A percentile compares a stretch with the other conserved stretches of the same genome.
phyloP scores from a whole-genome alignment of 2,113 vertebrate genomes.

The Montifringilla adamsi region DNA sequence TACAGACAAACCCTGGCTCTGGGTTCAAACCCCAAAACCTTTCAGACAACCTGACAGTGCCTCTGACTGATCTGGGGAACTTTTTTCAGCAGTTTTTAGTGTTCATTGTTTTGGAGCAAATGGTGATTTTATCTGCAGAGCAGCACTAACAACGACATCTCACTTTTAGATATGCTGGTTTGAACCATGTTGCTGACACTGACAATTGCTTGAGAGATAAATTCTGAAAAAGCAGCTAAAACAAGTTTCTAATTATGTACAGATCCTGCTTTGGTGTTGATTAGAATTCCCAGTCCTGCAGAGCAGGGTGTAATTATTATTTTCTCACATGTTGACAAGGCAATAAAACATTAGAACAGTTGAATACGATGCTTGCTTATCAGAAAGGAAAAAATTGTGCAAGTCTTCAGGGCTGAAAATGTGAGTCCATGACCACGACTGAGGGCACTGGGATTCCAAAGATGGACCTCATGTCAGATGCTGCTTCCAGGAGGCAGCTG shows the following conservation, averaged over 20 bases:
- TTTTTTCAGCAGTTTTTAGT: neutral
- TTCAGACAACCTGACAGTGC: neutral
- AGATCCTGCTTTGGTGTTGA: slow-evolving; percentile 33
- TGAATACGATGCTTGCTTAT: neutral
- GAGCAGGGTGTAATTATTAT: slow-evolving; percentile 50
- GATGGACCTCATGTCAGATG: neutral
- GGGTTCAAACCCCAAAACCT: neutral
- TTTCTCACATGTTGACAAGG: slow-evolving; percentile 2
- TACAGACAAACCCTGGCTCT: neutral
- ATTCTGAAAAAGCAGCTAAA: slow-evolving; percentile 2
- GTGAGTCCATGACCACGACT: neutral
- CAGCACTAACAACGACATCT: neutral
- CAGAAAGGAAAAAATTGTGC: neutral
- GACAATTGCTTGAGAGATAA: neutral
- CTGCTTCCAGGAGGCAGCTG: neutral
- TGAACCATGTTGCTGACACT: neutral
- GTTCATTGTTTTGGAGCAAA: neutral
- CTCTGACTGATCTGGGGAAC: neutral
- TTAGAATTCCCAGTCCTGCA: slow-evolving; percentile 45
- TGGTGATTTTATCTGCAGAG: neutral
- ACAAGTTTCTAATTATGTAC: slow-evolving; percentile 43
- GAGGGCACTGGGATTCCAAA: neutral
- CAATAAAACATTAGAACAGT: slow-evolving; percentile 16
- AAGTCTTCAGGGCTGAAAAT: neutral
- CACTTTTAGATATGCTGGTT: neutral